These are phyloP conservation scores for Ondatra zibethicus DNA, from an alignment of 2,113 vertebrate species.

Conservation along the genomic window DNA sequence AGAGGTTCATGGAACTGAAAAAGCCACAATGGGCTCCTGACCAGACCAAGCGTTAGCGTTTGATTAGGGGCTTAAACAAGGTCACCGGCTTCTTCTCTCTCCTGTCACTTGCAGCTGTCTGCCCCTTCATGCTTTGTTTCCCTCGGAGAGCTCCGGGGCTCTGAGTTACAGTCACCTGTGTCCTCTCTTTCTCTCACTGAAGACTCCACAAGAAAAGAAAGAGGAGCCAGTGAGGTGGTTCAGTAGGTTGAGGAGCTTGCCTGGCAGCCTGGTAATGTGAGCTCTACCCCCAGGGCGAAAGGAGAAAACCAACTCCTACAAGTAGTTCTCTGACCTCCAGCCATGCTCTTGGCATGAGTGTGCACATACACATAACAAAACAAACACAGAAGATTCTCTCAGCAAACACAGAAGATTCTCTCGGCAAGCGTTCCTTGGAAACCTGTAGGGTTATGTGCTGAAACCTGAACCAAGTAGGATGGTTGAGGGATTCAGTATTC, in stretches of 20 bases:
- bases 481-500: not conserved
- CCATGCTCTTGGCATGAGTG: not conserved
- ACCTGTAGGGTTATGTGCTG: not conserved
- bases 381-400: not conserved
- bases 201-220: not conserved
- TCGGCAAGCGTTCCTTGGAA: not conserved
- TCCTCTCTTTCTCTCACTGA: not conserved
- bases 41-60: not conserved
- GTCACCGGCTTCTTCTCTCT: not conserved
- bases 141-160: not conserved
- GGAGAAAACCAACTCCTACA: not conserved
- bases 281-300: not conserved
- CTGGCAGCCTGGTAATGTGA: too few relatives aligned
- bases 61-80: not conserved
- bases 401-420: not conserved
- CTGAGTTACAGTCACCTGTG: not conserved
- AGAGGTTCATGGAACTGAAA: not conserved
- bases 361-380: not conserved
- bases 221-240: not conserved
- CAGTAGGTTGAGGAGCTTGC: too few relatives aligned
- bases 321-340: not conserved
- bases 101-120: not conserved
- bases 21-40: not conserved
- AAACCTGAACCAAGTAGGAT: not conserved
- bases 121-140: not conserved